These are phyloP conservation scores for Tridacna gigas DNA, from an alignment of 2,888 invertebrate species.

Conservation along the genomic window DNA sequence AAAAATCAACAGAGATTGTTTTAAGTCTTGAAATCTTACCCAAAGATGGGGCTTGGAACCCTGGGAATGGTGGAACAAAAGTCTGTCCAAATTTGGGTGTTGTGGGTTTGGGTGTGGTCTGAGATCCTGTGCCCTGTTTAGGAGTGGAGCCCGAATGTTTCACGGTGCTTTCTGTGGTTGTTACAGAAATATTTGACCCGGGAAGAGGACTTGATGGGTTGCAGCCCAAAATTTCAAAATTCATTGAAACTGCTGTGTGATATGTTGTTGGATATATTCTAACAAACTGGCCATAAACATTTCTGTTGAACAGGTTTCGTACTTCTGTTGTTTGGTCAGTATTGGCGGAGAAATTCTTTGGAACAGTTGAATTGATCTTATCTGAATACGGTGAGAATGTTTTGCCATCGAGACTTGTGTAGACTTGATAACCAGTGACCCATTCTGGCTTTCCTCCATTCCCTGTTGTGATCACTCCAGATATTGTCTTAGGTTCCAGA, in stretches of 20 bases:
- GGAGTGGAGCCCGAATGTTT: slow-evolving; percentile 48
- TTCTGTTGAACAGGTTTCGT: slow-evolving; percentile 70
- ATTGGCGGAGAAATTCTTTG: slow-evolving; percentile 71
- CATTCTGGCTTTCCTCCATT: slow-evolving; percentile 61
- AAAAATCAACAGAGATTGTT: too few species aligned
- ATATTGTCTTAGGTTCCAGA: slow-evolving; percentile 72
- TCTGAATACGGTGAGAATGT: slow-evolving; percentile 71
- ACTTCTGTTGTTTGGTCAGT: slow-evolving; percentile 65
- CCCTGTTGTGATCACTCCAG: slow-evolving; percentile 72
- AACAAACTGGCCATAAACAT: slow-evolving; percentile 72
- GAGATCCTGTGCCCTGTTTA: not conserved
- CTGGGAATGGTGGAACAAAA: slow-evolving; percentile 36
- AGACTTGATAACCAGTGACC: slow-evolving; percentile 69
- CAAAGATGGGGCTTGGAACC: slow-evolving; percentile 49
- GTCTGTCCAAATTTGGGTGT: slow-evolving; percentile 45
- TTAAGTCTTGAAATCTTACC: slow-evolving; percentile 32
- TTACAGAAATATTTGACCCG: slow-evolving; percentile 2
- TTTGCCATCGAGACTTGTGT: slow-evolving; percentile 72
- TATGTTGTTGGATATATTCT: slow-evolving; percentile 70
- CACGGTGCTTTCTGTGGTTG: slow-evolving; percentile 60
- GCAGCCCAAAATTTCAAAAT: slow-evolving; percentile 78
- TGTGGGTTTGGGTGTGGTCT: slow-evolving; percentile 37
- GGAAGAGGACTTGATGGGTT: slow-evolving; percentile 66
- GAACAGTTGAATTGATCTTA: slow-evolving; percentile 42
- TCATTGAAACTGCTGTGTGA: slow-evolving; percentile 69